These are phyloP conservation scores for Arremon brunneinucha DNA, from an alignment of 2,797 vertebrate species.

Conservation along the genomic window DNA sequence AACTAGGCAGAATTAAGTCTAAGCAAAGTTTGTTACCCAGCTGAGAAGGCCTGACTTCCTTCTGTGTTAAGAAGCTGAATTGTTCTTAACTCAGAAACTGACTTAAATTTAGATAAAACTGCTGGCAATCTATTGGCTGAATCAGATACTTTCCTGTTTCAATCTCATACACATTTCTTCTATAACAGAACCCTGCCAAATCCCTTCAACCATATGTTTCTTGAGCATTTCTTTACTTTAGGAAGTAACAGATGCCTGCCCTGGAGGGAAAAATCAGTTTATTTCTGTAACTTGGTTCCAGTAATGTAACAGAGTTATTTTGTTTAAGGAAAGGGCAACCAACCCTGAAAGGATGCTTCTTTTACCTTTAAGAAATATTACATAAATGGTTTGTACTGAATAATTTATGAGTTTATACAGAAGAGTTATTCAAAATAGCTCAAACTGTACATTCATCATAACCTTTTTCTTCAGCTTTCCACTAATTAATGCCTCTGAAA, in stretches of 20 bases:
- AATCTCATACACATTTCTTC: neutral
- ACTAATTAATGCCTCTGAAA: constrained; percentile 44
- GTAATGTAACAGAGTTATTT: constrained; percentile 34
- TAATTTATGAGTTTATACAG: constrained; percentile 54
- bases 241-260: constrained; percentile 42
- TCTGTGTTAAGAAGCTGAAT: neutral
- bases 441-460: neutral
- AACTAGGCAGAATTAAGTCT: neutral
- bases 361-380: constrained; percentile 55
- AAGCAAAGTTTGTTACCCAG: neutral
- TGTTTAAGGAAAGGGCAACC: constrained; percentile 33
- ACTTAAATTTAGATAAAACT: constrained; percentile 8
- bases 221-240: constrained; percentile 45
- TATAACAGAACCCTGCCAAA: constrained; percentile 6
- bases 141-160: neutral
- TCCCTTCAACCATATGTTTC: constrained; percentile 42
- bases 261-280: neutral
- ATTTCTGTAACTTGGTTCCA: constrained; percentile 49
- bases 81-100: neutral
- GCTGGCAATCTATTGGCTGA: neutral
- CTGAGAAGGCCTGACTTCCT: neutral
- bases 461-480: constrained; percentile 15
- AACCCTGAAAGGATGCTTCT: constrained; percentile 29
- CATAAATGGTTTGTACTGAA: constrained; percentile 48
- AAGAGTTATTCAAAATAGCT: constrained; percentile 25